phyloP scores from a whole-genome alignment of 2,888 invertebrate genomes.

The Exocentrus adspersus region DNA sequence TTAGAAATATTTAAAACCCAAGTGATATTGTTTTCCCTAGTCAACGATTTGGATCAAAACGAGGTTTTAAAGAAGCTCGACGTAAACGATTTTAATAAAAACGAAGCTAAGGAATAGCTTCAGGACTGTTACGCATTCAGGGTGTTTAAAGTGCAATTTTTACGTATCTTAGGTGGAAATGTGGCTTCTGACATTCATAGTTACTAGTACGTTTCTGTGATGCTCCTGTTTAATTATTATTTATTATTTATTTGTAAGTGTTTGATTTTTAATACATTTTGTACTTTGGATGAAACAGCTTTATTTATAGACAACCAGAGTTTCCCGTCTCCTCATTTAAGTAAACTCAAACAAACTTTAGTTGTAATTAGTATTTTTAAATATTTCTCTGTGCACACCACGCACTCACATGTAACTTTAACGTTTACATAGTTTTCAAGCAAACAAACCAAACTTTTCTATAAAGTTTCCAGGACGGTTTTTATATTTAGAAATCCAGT shows the following conservation, averaged over 20 bases:
- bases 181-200: no score
- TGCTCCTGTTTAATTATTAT: not conserved
- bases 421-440: no score
- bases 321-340: no score
- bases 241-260: not conserved
- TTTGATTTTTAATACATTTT: constrained; percentile 7
- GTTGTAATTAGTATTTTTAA: no score
- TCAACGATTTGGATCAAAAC: constrained; percentile 37
- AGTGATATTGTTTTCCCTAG: constrained; percentile 36
- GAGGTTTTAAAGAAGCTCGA: constrained; percentile 34
- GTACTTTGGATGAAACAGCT: constrained; percentile 1
- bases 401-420: no score
- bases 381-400: no score
- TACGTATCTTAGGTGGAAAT: constrained; percentile 12
- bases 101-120: constrained; percentile 12
- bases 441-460: no score
- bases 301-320: no score
- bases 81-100: not conserved
- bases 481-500: no score
- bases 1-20: constrained; percentile 40
- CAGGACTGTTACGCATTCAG: not conserved
- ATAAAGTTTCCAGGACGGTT: no score
- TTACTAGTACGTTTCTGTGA: constrained; percentile 3
- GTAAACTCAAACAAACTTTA: no score
- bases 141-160: constrained; percentile 18